Evolutionary conservation across 1,140 invertebrate species (phyloP).

Genomic region (Lucilia sericata): DNA sequence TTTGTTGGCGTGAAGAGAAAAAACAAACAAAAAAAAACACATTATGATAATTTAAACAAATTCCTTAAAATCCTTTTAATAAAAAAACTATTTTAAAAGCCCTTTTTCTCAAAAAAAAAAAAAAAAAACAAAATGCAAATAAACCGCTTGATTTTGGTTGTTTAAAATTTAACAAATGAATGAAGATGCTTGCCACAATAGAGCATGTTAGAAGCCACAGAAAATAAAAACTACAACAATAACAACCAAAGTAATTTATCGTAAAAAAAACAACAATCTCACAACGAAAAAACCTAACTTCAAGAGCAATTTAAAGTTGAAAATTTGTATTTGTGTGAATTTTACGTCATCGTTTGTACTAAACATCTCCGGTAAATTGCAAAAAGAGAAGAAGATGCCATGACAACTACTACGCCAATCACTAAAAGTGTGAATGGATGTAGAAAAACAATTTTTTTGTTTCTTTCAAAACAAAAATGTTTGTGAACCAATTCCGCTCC

Average conservation of each 20-base stretch:
- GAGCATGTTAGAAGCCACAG: not conserved
- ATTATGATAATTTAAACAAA: not conserved
- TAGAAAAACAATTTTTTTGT: not conserved
- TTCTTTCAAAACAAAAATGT: not conserved
- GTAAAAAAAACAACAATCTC: not conserved
- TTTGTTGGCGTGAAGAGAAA: no score
- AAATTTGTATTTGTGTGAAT: not conserved
- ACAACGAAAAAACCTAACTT: not conserved
- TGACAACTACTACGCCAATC: not conserved
- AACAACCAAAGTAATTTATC: not conserved
- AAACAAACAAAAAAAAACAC: not conserved
- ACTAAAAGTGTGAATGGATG: conserved; percentile 10
- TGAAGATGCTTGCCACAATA: conserved; percentile 22
- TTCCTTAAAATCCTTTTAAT: not conserved
- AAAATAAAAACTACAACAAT: not conserved
- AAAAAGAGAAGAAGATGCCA: not conserved
- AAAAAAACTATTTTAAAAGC: not conserved
- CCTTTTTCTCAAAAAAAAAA: not conserved
- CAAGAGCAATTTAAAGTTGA: not conserved
- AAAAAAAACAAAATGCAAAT: not conserved
- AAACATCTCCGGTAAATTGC: not conserved
- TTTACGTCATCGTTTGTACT: not conserved
- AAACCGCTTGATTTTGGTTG: not conserved
- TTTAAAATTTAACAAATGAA: conserved; percentile 34
- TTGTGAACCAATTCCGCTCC: conserved; percentile 38